A percentile compares a stretch with the other conserved stretches of the same genome.
phyloP scores from a whole-genome alignment of 1,140 invertebrate genomes.

The Marisa cornuarietis region DNA sequence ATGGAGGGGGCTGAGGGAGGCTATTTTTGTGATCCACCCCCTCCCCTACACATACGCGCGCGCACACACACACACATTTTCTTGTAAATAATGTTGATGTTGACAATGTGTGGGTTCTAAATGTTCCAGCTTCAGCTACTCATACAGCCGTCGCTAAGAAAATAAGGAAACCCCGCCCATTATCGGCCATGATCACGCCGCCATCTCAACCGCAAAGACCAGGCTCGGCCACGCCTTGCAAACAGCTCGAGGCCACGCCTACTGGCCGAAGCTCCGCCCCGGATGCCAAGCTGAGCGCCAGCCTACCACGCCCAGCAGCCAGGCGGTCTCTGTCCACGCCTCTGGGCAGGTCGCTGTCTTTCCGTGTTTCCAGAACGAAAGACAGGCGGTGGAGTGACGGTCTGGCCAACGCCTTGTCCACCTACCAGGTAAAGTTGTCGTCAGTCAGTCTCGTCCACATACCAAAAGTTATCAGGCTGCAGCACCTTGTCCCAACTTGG shows the following conservation, averaged over 20 bases:
- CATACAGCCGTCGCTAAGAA: background rate
- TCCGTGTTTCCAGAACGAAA: constrained; percentile 9
- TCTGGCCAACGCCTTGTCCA: background rate
- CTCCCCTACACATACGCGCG: no score
- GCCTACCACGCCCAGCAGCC: constrained; percentile 15
- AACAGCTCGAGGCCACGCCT: background rate
- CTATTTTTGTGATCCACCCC: background rate
- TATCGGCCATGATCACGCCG: background rate
- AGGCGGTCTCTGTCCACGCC: constrained; percentile 16
- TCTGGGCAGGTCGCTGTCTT: constrained; percentile 9
- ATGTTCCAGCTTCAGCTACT: background rate
- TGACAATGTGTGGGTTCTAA: background rate
- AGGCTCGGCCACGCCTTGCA: background rate
- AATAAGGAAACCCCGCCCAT: background rate
- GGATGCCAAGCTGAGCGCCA: background rate
- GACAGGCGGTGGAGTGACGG: constrained; percentile 11
- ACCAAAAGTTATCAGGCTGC: background rate
- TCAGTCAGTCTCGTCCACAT: background rate
- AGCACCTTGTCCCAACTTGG: no score
- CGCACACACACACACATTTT: background rate
- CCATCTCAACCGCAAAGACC: background rate
- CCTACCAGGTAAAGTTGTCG: constrained; percentile 2
- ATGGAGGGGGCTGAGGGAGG: background rate
- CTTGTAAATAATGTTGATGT: background rate
- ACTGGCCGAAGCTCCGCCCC: constrained; percentile 11